These are phyloP conservation scores for Podocnemis expansa DNA, from an alignment of 2,113 vertebrate species.

Conservation along the genomic window DNA sequence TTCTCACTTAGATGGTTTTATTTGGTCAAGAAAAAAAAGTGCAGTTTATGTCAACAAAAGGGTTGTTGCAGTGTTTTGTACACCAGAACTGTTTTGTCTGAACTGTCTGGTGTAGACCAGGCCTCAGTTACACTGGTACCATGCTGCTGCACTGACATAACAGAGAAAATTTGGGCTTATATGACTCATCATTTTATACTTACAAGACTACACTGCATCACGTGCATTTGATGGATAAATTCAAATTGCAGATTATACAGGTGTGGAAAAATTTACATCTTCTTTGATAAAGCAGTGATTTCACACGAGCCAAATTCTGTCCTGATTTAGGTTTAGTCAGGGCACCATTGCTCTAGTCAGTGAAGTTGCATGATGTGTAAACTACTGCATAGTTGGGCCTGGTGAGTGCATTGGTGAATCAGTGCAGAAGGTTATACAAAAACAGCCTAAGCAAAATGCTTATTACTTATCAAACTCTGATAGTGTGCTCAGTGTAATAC, in stretches of 20 bases:
- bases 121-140: neutral
- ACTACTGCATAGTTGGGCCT: neutral
- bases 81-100: too few species aligned
- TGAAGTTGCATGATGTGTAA: neutral
- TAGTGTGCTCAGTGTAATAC: neutral
- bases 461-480: neutral
- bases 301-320: neutral
- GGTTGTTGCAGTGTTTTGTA: too few species aligned
- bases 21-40: too few species aligned
- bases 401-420: neutral
- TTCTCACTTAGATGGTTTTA: too few species aligned
- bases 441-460: neutral
- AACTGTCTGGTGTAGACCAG: too few species aligned
- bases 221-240: neutral
- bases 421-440: neutral
- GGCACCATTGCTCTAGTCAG: neutral
- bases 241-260: neutral
- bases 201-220: neutral
- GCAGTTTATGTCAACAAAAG: too few species aligned
- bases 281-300: neutral
- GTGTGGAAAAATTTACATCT: neutral
- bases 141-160: rapidly evolving
- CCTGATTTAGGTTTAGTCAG: neutral
- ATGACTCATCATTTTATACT: neutral
- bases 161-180: neutral